A percentile compares a stretch with the other conserved stretches of the same genome.
Conservation (phyloP, 2,888 invertebrate species). For the Sinhomidia bicolor region DNA sequence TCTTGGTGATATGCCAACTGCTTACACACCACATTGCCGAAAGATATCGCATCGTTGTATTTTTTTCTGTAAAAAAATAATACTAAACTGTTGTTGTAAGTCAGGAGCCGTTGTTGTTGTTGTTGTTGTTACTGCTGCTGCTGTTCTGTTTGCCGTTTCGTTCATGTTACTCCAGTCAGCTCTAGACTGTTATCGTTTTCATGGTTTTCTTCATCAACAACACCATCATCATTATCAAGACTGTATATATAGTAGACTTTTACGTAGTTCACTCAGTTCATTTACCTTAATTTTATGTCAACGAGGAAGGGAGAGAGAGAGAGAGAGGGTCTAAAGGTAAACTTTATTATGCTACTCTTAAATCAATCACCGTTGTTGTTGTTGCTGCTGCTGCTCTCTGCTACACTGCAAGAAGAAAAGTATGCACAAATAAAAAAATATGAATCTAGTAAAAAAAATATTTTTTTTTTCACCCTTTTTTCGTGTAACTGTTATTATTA, state of each 20-base stretch:
- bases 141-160: not conserved
- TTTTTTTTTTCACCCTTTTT: slow-evolving; percentile 31
- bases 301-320: slow-evolving; percentile 2
- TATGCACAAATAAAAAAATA: not conserved
- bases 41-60: not conserved
- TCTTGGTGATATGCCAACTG: slow-evolving; percentile 32
- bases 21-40: not conserved
- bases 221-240: not conserved
- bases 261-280: slow-evolving; percentile 42
- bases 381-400: not conserved
- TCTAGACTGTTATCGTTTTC: slow-evolving; percentile 4
- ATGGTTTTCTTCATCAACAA: not conserved
- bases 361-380: not conserved
- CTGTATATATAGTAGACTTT: not conserved
- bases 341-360: slow-evolving; percentile 18
- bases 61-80: not conserved
- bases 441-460: not conserved
- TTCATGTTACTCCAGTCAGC: not conserved
- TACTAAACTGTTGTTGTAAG: not conserved
- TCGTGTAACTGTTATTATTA: not conserved
- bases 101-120: slow-evolving; percentile 10
- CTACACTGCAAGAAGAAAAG: not conserved
- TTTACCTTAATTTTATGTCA: slow-evolving; percentile 43
- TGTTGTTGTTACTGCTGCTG: not conserved
- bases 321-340: not conserved